These are phyloP conservation scores for Xestia rhomboidea DNA, from an alignment of 2,888 invertebrate species.

Conservation along the genomic window DNA sequence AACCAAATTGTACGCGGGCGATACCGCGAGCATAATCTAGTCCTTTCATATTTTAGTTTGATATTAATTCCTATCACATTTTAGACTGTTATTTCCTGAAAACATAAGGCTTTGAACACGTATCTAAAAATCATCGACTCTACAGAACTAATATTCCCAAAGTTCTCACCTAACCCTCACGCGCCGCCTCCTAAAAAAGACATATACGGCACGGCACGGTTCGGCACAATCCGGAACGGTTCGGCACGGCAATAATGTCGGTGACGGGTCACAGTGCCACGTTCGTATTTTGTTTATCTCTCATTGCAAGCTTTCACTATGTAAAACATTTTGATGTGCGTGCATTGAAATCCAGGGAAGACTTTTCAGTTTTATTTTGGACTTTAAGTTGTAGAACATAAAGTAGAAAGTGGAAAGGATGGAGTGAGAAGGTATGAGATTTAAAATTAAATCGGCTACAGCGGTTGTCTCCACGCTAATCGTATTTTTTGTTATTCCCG, in stretches of 20 bases:
- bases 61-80: neutral
- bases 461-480: constrained; percentile 80
- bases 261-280: constrained; percentile 72
- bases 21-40: neutral
- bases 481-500: constrained; percentile 80
- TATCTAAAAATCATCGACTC: neutral
- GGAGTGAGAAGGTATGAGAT: constrained; percentile 39
- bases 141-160: constrained; percentile 2
- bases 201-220: constrained; percentile 37
- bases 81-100: neutral
- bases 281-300: constrained; percentile 72
- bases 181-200: constrained; percentile 59
- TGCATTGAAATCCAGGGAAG: constrained; percentile 58
- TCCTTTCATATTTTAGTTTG: neutral
- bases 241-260: constrained; percentile 59
- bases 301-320: constrained; percentile 79
- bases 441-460: constrained; percentile 81
- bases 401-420: constrained; percentile 61
- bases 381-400: constrained; percentile 43
- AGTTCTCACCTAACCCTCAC: constrained; percentile 17
- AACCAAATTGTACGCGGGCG: neutral
- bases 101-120: neutral
- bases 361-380: constrained; percentile 37
- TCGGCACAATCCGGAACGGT: constrained; percentile 56
- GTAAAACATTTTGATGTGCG: constrained; percentile 73